Conservation (phyloP, 1,140 invertebrate species). For the Drosophila biarmipes region DNA sequence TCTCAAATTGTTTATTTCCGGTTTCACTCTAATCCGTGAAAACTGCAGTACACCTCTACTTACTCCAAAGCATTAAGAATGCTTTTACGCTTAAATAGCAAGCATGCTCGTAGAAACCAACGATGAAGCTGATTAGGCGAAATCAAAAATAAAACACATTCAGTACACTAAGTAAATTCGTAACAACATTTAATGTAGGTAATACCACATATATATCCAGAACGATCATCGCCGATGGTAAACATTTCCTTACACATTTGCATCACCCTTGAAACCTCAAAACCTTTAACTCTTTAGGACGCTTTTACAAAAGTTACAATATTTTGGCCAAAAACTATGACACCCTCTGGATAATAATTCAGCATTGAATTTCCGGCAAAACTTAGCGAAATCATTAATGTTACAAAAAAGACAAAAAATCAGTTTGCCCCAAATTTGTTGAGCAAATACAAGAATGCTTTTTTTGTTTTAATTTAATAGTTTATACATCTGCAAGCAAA, state of each 20-base stretch:
- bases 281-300: background rate
- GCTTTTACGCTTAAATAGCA: no score
- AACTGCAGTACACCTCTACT: background rate
- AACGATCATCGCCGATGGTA: conserved; percentile 2
- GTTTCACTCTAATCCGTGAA: background rate
- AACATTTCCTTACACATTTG: conserved; percentile 2
- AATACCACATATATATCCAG: conserved; percentile 1
- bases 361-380: background rate
- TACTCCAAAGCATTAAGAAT: background rate
- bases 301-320: conserved; percentile 3
- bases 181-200: conserved; percentile 6
- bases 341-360: background rate
- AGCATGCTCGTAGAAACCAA: background rate
- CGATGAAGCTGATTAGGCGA: background rate
- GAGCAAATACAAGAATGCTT: conserved; percentile 13
- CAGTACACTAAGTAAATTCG: conserved; percentile 2
- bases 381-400: background rate
- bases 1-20: background rate
- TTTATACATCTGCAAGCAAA: conserved; percentile 14
- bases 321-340: background rate
- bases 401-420: background rate
- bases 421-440: conserved; percentile 5
- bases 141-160: background rate
- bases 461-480: conserved; percentile 12
- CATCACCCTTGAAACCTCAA: background rate